These are phyloP conservation scores for Poeciliopsis infans DNA, from an alignment of 2,797 vertebrate species.

Conservation along the genomic window DNA sequence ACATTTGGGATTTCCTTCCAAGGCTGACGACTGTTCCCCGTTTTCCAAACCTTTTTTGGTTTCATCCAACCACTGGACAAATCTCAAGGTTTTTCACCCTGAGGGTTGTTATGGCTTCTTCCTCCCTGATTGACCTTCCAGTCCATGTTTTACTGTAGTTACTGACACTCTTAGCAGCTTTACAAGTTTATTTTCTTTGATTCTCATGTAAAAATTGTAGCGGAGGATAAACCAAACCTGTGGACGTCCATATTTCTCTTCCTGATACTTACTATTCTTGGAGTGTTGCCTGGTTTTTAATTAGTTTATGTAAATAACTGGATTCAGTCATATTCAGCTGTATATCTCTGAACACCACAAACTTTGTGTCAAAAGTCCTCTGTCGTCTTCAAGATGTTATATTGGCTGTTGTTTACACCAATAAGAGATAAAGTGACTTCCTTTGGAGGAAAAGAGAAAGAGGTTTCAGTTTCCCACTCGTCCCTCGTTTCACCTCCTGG, in stretches of 20 bases:
- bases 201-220: neutral
- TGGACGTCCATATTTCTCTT: neutral
- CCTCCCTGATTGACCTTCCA: too few species aligned
- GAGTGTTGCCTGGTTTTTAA: neutral
- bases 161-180: too few species aligned
- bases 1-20: too few species aligned
- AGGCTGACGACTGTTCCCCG: too few species aligned
- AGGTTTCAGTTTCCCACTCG: slow-evolving; percentile 52
- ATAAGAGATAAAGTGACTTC: slow-evolving; percentile 31
- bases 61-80: too few species aligned
- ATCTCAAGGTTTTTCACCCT: too few species aligned
- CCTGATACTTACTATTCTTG: neutral
- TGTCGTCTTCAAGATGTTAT: slow-evolving; percentile 2
- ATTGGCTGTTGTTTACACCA: slow-evolving; percentile 29
- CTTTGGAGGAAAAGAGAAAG: slow-evolving; percentile 20
- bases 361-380: slow-evolving; percentile 5
- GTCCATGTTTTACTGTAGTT: too few species aligned
- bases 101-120: too few species aligned
- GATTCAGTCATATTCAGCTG: neutral
- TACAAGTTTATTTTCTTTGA: too few species aligned
- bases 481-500: slow-evolving; percentile 44
- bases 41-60: too few species aligned
- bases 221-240: neutral
- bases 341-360: slow-evolving; percentile 9
- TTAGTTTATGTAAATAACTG: neutral